Base-by-base conservation (phyloP, 2,797 vertebrate species). In the Acrocephalus scirpaceus region DNA sequence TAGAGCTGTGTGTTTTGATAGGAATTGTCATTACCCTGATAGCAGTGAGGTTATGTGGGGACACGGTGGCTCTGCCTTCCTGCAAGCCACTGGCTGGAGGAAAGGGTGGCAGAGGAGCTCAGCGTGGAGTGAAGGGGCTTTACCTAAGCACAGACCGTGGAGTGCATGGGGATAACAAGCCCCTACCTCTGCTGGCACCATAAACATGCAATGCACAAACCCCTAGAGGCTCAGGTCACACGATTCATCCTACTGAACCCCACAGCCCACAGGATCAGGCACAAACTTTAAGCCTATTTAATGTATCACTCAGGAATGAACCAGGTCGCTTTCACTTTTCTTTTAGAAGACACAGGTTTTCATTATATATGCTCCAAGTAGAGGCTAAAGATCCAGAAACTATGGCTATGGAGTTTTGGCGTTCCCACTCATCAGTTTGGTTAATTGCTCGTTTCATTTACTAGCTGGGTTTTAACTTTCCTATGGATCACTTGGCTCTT, bases 381-480 rank as follows among this genome's bases (percentile, higher is more conserved):
- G 86, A 93, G 72, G 85, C 90, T 93, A 87, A 93, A 87, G 92
- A 92, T 58, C 90, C 79, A 95, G 86, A 88, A 89, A 91, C 88
- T 50, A 57, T 4, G 11, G 90, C 76, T 78, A 14, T 13, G 45
- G 79, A 83, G 48, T 73, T 92, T 87, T 82, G 75, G 25, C 0
- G 20, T 92, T 97, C 87, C 90, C 40, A 93, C 50, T 95, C 94
- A 66, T 93, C 92, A 85, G 90, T 79, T 90, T 92, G 80, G 92
- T 96, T 96, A 95, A 97, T 95, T 94, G 96, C 60, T 96, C 84
- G 1, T 94, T 96, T 95, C 86, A 78, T 96, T 95, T 95, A 94
- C 95, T 91, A 94, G 75, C 92, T 90, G 77, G 89, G 57, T 64
- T 95, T 97, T 97, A 81, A 27, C 81, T 88, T 96, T 96, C 84